phyloP scores from a whole-genome alignment of 2,888 invertebrate genomes.

The Orthonychiurus folsomi region DNA sequence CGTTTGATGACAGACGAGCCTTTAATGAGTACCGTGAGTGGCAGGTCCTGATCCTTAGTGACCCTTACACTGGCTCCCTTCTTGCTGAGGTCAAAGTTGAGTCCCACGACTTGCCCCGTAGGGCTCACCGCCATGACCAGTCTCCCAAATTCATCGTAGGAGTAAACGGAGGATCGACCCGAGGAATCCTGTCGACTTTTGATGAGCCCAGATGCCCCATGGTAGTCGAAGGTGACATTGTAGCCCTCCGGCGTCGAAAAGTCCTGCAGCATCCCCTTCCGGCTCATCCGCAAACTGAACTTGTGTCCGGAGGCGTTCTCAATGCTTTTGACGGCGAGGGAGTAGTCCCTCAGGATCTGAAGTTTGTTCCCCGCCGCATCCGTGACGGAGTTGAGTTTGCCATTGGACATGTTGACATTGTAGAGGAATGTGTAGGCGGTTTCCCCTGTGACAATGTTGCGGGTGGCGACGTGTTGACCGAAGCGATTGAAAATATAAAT shows the following conservation, averaged over 20 bases:
- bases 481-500: conserved; percentile 86
- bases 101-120: conserved; percentile 82
- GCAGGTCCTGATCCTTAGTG: conserved; percentile 70
- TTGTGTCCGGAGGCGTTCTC: conserved; percentile 90
- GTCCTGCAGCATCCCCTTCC: conserved; percentile 84
- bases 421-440: conserved; percentile 89
- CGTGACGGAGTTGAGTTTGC: conserved; percentile 84
- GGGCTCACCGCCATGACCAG: conserved; percentile 85
- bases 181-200: conserved; percentile 82
- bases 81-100: conserved; percentile 79
- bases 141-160: conserved; percentile 89
- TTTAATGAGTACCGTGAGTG: conserved; percentile 75
- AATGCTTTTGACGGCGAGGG: conserved; percentile 69
- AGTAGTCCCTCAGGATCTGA: conserved; percentile 46
- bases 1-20: conserved; percentile 75
- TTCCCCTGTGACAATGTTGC: conserved; percentile 89
- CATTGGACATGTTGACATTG: conserved; percentile 92
- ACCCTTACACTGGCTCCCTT: conserved; percentile 83
- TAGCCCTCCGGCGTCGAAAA: conserved; percentile 86
- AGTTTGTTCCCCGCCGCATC: conserved; percentile 68
- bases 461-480: conserved; percentile 88
- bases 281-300: conserved; percentile 78
- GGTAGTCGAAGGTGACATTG: conserved; percentile 87
- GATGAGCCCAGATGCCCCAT: conserved; percentile 77
- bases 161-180: conserved; percentile 82